Base-by-base conservation (phyloP, 1,140 invertebrate genomes). In the Anadara kagoshimensis region DNA sequence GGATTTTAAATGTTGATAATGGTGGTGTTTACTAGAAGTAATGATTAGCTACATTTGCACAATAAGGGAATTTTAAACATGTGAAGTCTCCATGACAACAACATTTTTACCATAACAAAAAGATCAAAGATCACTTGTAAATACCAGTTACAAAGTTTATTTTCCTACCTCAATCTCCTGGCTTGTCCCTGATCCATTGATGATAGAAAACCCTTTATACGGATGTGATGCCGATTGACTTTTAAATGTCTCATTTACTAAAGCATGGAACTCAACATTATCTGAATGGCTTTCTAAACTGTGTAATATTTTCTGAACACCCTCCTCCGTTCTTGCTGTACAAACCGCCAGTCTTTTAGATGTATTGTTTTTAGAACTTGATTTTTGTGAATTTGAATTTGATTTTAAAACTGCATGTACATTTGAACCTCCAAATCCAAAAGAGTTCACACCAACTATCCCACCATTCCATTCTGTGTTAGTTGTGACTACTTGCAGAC, bases 381-480 rank as follows among this genome's bases (percentile, higher is more conserved):
- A 18, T 1, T 18, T 16, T 5, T 51, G 26, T 24, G 7, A 73
- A 44, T 76, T 57, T 18, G 14, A 59, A 47, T 56, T 65, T 41
- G 41, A 20, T 81, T 94, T 93, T 0, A 99, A 89, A 64, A 99
- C 90, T 0, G 96, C 89, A 88, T 99, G 97, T 18, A 95, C 96
- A 90, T 99, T 99, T 26, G 97, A 95, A 59, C 98, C 98, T 68
- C 98, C 98, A 90, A 99, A 99, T 22, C 98, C 98, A 89, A 99
- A 99, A 3, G 96, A 98, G 89, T 98, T 99, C 1, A 99, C 84
- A 8, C 93, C 97, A 45, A 95, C 93, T 26, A 96, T 90, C 16
- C 95, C 95, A 20, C 96, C 96, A 45, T 94, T 93, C 93, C 95
- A 97, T 18, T 92, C 92, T 56, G 92, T 93, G 69, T 94, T 92